Evolutionary conservation across 2,797 vertebrate genomes (phyloP).

Genomic region (Pachyuromys duprasi): DNA sequence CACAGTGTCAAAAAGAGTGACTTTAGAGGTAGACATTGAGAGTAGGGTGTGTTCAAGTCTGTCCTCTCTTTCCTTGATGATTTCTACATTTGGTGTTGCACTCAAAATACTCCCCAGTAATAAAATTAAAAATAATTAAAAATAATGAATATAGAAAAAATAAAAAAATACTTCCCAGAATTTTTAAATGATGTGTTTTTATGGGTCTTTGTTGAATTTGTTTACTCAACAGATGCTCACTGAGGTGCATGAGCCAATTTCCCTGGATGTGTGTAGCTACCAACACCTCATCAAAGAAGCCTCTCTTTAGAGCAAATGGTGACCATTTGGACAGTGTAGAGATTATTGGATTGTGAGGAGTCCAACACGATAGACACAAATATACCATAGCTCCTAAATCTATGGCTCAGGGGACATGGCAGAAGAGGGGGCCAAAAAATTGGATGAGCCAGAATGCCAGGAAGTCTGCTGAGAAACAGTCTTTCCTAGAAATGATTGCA

Average conservation of each 20-base stretch:
- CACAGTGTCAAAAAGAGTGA: background rate
- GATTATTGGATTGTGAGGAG: no score
- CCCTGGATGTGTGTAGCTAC: no score
- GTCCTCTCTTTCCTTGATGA: background rate
- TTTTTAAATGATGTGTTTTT: background rate
- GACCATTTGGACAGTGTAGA: background rate
- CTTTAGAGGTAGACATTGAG: background rate
- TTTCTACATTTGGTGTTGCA: background rate
- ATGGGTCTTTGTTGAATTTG: background rate
- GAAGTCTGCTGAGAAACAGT: background rate
- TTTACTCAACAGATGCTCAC: background rate
- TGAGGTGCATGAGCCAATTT: background rate
- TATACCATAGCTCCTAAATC: background rate
- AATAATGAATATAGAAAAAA: no score
- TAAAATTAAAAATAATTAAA: no score
- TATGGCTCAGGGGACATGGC: background rate
- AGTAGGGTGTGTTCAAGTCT: background rate
- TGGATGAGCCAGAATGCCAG: background rate
- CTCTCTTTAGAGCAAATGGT: no score
- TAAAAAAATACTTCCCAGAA: no score
- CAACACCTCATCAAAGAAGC: background rate
- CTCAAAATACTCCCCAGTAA: background rate
- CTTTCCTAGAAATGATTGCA: background rate
- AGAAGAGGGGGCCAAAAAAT: background rate
- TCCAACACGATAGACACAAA: background rate